Evolutionary conservation across 2,113 vertebrate genomes (phyloP), one percentile per base, ranked within the genome.

Genomic region (Chaetura pelagica): DNA sequence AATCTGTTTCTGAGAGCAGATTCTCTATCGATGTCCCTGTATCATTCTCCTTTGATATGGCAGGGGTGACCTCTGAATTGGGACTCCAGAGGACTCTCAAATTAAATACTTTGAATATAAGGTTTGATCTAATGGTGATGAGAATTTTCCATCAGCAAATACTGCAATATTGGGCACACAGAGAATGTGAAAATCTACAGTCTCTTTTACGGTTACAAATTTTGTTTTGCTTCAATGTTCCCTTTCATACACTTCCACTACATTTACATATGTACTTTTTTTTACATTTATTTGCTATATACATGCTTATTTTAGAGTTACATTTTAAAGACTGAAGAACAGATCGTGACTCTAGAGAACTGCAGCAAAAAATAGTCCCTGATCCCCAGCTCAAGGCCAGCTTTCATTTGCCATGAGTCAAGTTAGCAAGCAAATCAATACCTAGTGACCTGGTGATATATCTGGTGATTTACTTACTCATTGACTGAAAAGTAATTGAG

Each of bases 21-120:
- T 90, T 84, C 42, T 86, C 79, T 92, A 7, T 86, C 2, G 0
- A 35, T 0, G 19, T 90, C 92, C 95, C 93, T 92, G 82, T 91
- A 90, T 90, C 82, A 90, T 96, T 96, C 48, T 90, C 67, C 59
- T 97, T 94, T 96, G 95, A 96, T 96, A 96, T 68, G 59, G 23
- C 64, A 94, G 85, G 75, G 85, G 92, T 95, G 87, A 96, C 92
- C 93, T 95, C 92, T 93, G 88, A 88, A 72, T 75, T 93, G 30
- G 61, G 92, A 93, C 92, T 96, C 91, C 52, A 81, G 94, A 95
- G 90, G 64, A 92, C 72, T 94, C 93, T 88, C 72, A 90, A 87
- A 95, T 90, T 93, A 96, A 96, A 34, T 71, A 40, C 54, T 93
- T 86, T 89, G 87, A 94, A 86, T 84, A 69, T 78, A 95, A 89